These are phyloP conservation scores for Himantopus leucocephalus DNA, from an alignment of 2,113 vertebrate genomes.

Conservation along the genomic window DNA sequence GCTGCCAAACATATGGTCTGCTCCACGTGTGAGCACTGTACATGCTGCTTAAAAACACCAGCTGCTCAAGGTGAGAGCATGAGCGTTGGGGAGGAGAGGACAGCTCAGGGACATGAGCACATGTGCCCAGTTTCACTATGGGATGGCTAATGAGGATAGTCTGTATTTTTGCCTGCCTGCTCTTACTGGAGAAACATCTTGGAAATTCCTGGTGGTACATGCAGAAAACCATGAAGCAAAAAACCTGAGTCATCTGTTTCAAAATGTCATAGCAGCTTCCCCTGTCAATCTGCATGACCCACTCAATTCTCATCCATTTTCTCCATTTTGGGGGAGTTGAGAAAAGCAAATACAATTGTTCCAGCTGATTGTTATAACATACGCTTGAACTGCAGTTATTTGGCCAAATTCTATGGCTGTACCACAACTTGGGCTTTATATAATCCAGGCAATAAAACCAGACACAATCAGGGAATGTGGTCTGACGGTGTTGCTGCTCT, in stretches of 20 bases:
- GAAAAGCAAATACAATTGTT: constrained; percentile 29
- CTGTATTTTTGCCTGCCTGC: background rate
- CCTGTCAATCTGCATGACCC: constrained; percentile 11
- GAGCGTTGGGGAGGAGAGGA: background rate
- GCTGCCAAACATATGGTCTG: background rate
- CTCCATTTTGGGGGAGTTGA: constrained; percentile 21
- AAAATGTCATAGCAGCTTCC: constrained; percentile 11
- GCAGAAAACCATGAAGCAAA: background rate
- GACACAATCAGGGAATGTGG: background rate
- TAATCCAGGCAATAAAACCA: background rate
- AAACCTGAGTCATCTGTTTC: constrained; percentile 10
- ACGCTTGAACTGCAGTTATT: background rate
- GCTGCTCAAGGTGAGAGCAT: background rate
- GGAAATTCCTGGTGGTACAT: background rate
- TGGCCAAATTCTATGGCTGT: background rate
- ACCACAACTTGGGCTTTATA: background rate
- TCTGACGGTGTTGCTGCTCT: background rate
- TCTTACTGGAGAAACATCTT: background rate
- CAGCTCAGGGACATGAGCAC: background rate
- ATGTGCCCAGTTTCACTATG: background rate
- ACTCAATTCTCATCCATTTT: constrained; percentile 11
- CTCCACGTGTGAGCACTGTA: background rate
- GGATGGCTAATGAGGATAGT: background rate
- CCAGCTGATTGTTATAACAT: background rate
- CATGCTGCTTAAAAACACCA: background rate